These are phyloP conservation scores for Torymus aiolomorphi DNA, from an alignment of 2,888 invertebrate genomes.

Conservation along the genomic window DNA sequence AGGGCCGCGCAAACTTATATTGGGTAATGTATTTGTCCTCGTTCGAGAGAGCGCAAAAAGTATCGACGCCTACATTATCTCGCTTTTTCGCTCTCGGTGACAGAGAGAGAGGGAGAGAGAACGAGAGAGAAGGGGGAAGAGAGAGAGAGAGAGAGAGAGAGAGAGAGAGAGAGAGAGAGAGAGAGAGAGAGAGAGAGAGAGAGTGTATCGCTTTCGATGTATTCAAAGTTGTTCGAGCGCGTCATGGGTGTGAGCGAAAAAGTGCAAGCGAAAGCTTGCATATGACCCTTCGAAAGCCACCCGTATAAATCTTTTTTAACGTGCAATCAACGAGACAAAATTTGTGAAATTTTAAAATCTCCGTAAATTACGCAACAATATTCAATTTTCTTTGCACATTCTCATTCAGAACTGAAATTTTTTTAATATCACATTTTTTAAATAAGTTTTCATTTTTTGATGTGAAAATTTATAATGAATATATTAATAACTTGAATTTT, in stretches of 20 bases:
- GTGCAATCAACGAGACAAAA: neutral
- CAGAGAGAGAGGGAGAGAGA: too few relatives aligned
- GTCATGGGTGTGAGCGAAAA: neutral
- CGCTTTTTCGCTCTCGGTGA: conserved; percentile 19
- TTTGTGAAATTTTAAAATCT: neutral
- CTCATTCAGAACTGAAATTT: neutral
- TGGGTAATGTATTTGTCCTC: conserved; percentile 17
- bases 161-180: too few relatives aligned
- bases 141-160: too few relatives aligned
- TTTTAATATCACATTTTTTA: too few relatives aligned
- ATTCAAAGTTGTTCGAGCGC: neutral
- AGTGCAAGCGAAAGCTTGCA: neutral
- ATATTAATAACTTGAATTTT: too few relatives aligned
- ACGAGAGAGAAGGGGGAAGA: too few relatives aligned
- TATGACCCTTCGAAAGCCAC: neutral
- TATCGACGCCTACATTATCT: conserved; percentile 22
- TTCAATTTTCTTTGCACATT: neutral
- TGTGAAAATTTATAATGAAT: too few relatives aligned
- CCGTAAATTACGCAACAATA: neutral
- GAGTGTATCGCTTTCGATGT: conserved; percentile 10
- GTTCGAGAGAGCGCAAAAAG: neutral
- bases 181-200: too few relatives aligned
- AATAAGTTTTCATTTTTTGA: too few relatives aligned
- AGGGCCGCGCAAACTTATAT: conserved; percentile 1
- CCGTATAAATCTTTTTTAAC: neutral